Conservation (phyloP, 53 echinoderm and acorn worm species). For the Arbacia lixula region DNA sequence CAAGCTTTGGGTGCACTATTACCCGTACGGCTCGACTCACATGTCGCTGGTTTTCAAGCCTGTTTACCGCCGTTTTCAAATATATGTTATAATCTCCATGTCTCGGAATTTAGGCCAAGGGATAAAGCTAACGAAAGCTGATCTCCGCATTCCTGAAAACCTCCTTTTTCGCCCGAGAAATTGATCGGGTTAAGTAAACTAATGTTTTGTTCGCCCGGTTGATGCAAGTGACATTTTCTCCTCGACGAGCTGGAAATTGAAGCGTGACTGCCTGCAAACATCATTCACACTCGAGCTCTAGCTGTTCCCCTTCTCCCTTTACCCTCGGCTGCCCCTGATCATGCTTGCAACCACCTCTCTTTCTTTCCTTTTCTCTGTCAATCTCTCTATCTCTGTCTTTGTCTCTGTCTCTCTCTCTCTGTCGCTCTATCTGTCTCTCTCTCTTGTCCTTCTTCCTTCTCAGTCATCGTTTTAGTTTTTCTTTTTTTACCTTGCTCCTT, state of each 20-base stretch:
- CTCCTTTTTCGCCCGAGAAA: conserved; percentile 31
- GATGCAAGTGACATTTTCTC: conserved; percentile 13
- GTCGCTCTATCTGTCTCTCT: background rate
- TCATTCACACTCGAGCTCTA: background rate
- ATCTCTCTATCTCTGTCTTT: background rate
- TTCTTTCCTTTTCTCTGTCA: background rate
- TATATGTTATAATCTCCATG: conserved; percentile 32
- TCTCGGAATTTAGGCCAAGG: conserved; percentile 46
- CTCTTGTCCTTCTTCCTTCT: background rate
- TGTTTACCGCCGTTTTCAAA: conserved; percentile 24
- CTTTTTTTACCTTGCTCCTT: background rate
- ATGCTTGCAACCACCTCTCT: too few relatives aligned
- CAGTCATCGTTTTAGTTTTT: background rate
- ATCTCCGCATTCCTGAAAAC: conserved; percentile 29
- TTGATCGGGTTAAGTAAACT: conserved; percentile 42
- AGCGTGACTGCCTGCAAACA: conserved; percentile 4
- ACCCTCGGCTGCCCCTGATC: too few relatives aligned
- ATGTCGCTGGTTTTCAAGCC: conserved; percentile 40
- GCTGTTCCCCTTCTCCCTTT: background rate
- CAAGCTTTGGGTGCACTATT: conserved; percentile 14
- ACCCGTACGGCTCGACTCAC: conserved; percentile 34
- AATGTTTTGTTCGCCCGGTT: conserved; percentile 23
- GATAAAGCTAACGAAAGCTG: conserved; percentile 19
- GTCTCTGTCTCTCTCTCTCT: background rate
- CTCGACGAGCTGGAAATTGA: background rate